Evolutionary conservation across 2,113 vertebrate genomes (phyloP).

Genomic region (Zapus hudsonius): DNA sequence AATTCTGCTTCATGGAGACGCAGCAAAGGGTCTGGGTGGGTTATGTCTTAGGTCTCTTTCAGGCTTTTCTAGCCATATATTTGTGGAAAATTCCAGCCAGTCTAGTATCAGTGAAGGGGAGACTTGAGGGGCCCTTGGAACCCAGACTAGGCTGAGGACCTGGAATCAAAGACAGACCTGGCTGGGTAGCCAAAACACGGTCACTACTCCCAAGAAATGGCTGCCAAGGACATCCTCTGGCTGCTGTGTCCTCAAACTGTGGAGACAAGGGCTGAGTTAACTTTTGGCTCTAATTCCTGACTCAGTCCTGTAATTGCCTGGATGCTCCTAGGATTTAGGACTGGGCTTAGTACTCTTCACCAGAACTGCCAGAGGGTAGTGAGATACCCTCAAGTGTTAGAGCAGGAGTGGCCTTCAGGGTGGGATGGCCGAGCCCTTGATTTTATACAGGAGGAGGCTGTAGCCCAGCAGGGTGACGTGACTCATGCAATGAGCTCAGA

Average conservation of each 20-base stretch:
- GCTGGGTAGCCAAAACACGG: neutral
- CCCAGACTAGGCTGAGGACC: neutral
- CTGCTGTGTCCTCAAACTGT: neutral
- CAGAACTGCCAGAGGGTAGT: neutral
- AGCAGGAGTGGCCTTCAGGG: neutral
- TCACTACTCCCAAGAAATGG: neutral
- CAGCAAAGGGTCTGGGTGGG: rapidly evolving
- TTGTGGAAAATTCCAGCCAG: neutral
- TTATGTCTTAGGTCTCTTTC: neutral
- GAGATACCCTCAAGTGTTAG: neutral
- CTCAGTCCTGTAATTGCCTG: neutral
- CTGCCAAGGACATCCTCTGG: neutral
- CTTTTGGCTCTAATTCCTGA: neutral
- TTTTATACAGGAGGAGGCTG: neutral
- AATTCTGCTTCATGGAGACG: neutral
- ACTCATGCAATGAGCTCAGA: conserved; percentile 43
- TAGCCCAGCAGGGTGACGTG: neutral
- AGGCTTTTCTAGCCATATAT: neutral
- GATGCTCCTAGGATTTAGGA: neutral
- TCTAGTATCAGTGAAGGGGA: neutral
- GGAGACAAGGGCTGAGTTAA: neutral
- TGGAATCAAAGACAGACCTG: neutral
- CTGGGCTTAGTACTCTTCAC: neutral
- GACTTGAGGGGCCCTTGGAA: neutral
- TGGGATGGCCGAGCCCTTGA: neutral